Conservation (phyloP, 2,888 invertebrate genomes). For the Cybosia mesomella region DNA sequence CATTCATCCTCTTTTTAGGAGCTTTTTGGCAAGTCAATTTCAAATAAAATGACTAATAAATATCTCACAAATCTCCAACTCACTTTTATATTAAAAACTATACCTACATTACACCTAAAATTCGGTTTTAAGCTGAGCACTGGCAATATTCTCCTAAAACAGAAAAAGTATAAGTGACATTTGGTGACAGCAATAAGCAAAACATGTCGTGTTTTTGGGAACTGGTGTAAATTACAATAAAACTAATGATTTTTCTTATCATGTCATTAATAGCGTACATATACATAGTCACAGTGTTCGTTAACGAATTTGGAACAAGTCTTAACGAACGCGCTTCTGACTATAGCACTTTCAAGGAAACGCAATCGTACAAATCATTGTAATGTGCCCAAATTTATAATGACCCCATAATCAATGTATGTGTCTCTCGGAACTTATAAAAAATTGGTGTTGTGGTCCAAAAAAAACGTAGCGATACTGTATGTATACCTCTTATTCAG, state of each 20-base stretch:
- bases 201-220: slow-evolving; percentile 56
- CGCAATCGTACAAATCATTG: not conserved
- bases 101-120: not conserved
- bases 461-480: no score
- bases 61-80: not conserved
- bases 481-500: not conserved
- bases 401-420: not conserved
- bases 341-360: slow-evolving; percentile 5
- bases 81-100: not conserved
- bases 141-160: not conserved
- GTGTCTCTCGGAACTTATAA: not conserved
- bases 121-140: not conserved
- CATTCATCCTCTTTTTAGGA: no score
- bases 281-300: slow-evolving; percentile 63
- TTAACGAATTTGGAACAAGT: slow-evolving; percentile 38
- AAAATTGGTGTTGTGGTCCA: not conserved
- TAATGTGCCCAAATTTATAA: not conserved
- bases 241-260: slow-evolving; percentile 69
- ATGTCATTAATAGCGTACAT: slow-evolving; percentile 62
- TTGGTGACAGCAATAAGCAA: slow-evolving; percentile 34
- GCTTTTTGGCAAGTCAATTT: no score
- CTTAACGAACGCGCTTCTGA: not conserved
- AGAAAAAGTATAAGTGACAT: slow-evolving; percentile 23
- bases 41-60: no score
- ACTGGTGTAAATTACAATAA: slow-evolving; percentile 42